Evolutionary conservation across 2,113 vertebrate genomes (phyloP), one percentile per base, ranked within the genome.

Genomic region (Cacatua alba): DNA sequence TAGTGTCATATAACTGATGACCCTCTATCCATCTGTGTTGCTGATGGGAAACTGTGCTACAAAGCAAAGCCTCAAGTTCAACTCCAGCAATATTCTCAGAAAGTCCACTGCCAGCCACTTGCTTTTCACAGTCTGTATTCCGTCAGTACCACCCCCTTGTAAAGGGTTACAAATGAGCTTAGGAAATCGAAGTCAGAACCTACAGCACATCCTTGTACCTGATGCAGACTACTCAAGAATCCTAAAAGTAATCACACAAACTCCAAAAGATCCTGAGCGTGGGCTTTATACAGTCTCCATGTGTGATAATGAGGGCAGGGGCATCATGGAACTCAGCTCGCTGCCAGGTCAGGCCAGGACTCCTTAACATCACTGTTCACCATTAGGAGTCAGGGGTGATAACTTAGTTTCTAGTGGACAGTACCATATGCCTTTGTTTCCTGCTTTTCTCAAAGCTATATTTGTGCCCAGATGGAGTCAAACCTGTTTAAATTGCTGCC

Each of bases 291-390:
- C 21, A 12, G 6, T 21, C 71, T 80, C 69, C 51, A 9, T 18
- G 11, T 10, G 78, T 75, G 64, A 17, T 44, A 11, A 46, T 35
- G 51, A 16, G n/a, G 64, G 44, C 46, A 44, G 48, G 20, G 43
- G 2, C 57, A 46, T 35, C 39, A 7, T 1, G 1, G 71, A 49
- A 21, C 51, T 69, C 55, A 37, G 17, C 53, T 33, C 0, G 1
- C 68, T 72, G 62, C 33, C 76, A 53, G 25, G 8, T 57, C 72
- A 48, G 48, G 41, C 6, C 41, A 57, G 75, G 53, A 57, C 28
- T 51, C 41, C 68, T 80, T 37, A 15, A 35, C 57, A 59, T 63
- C 53, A 6, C 52, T 46, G 43, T 4, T 90, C 51, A 39, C 29
- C 41, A 5, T 48, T 8, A 28, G 44, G 65, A 84, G 12, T 31